Percentiles rank a stretch among this genome's conserved stretches.
phyloP scores from a whole-genome alignment of 64 coral and sea anemone species.

The Cladopsammia gracilis region DNA sequence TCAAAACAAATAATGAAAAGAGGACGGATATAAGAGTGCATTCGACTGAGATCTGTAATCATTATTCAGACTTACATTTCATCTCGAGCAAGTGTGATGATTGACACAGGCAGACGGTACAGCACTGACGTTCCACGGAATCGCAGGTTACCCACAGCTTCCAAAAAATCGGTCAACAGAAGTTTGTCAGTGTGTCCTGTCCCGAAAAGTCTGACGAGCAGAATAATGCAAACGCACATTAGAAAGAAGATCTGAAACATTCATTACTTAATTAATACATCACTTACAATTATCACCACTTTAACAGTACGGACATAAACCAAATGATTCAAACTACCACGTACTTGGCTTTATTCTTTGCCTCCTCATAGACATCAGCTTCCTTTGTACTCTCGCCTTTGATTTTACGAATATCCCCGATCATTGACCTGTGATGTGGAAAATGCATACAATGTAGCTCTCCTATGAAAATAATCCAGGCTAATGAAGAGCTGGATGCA shows the following conservation, averaged over 20 bases:
- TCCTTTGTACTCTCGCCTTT: slow-evolving; percentile 33
- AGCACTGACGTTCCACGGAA: slow-evolving; percentile 83
- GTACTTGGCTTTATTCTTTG: slow-evolving; percentile 53
- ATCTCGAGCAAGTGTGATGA: slow-evolving; percentile 49
- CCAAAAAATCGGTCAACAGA: slow-evolving; percentile 64
- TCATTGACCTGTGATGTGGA: slow-evolving; percentile 31
- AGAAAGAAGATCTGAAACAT: neutral
- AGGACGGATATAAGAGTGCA: no score
- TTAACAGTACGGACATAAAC: neutral
- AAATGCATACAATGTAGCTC: neutral
- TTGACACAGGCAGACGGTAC: slow-evolving; percentile 68
- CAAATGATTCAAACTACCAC: neutral
- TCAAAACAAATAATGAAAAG: no score
- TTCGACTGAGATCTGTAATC: neutral
- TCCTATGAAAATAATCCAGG: no score
- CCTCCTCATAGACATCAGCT: slow-evolving; percentile 1
- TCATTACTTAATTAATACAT: neutral
- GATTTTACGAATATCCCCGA: slow-evolving; percentile 41
- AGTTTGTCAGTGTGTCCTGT: neutral
- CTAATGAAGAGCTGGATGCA: neutral
- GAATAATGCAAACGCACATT: neutral
- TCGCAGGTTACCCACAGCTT: slow-evolving; percentile 72
- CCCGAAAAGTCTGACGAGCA: slow-evolving; percentile 52
- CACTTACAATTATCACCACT: no score
- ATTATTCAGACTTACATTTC: slow-evolving; percentile 26